Evolutionary conservation across 2,888 invertebrate species (phyloP), one percentile per base, ranked within the genome.

Genomic region (Luperina nickerlii): DNA sequence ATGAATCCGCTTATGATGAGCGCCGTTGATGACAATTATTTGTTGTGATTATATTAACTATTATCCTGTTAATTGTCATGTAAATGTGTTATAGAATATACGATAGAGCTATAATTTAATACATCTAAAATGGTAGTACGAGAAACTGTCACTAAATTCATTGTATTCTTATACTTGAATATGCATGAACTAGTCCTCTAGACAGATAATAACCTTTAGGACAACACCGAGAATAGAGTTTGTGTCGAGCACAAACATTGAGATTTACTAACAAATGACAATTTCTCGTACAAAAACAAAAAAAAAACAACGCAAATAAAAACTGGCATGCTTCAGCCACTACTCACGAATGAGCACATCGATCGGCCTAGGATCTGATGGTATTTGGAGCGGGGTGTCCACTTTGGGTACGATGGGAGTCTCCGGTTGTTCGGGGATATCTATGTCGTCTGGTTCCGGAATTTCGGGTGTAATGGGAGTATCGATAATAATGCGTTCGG

Each of bases 321-420:
- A 96, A 95, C 92, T 93, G 95, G 95, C 97, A 96, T 96, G 96
- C 96, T 93, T 91, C 94, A 96, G 97, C 96, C 94, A 92, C 97
- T 97, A 97, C 97, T 97, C 97, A 97, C 97, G 94, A 97, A 94
- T 94, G 92, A 92, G 94, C 94, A 95, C 92, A 94, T 95, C 93
- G 94, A 94, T 92, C 90, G 89, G 90, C 90, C 86, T 86, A 92
- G 89, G 78, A 76, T 90, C 85, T 79, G 86, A 89, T 90, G 90
- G 91, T 91, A 88, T 73, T 85, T 85, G 93, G 93, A 94, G 91
- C 90, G 94, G 93, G 91, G 88, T 88, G 77, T 91, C 91, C 75
- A 90, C 88, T 87, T 81, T 87, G 78, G 91, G 87, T 76, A 90
- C 85, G 70, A 87, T 81, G 76, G 90, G 88, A 72, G 82, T 80